Evolutionary conservation across 2,797 vertebrate genomes (phyloP).

Genomic region (Sebastolobus altivelis): DNA sequence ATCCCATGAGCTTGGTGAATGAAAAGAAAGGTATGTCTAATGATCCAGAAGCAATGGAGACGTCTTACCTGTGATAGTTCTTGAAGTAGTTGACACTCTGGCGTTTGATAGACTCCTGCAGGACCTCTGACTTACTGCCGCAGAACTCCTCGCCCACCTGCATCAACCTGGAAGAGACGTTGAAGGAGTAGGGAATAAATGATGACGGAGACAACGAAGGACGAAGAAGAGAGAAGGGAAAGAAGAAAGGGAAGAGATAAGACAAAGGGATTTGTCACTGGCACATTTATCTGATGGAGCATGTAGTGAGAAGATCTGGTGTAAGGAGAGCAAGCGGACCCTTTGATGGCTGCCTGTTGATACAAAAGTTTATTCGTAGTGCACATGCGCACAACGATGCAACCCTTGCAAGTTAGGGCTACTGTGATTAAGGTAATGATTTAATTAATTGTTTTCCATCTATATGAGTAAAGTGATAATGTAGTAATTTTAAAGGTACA

Average conservation of each 20-base stretch:
- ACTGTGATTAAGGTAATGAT: background rate
- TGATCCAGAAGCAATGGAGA: background rate
- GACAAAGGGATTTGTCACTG: background rate
- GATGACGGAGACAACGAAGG: background rate
- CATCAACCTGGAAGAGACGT: slow-evolving; percentile 88
- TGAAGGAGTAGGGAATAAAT: background rate
- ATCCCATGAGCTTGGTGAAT: background rate
- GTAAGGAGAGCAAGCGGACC: slow-evolving; percentile 27
- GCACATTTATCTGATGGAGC: slow-evolving; percentile 25
- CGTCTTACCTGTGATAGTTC: slow-evolving; percentile 95
- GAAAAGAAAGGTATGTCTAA: background rate
- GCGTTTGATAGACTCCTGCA: slow-evolving; percentile 97
- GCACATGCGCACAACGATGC: background rate
- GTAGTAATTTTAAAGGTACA: background rate
- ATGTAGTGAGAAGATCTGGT: slow-evolving; percentile 8
- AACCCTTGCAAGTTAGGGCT: background rate
- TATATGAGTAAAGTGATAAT: background rate
- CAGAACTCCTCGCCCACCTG: slow-evolving; percentile 99
- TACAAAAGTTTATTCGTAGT: background rate
- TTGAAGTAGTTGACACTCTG: slow-evolving; percentile 99
- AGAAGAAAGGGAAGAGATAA: background rate
- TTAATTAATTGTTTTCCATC: background rate
- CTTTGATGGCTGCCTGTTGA: slow-evolving; percentile 37
- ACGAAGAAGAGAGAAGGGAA: background rate
- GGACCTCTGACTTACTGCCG: slow-evolving; percentile 96